Conservation (phyloP, 2,888 invertebrate species). For the Caenorhabditis doughertyi region DNA sequence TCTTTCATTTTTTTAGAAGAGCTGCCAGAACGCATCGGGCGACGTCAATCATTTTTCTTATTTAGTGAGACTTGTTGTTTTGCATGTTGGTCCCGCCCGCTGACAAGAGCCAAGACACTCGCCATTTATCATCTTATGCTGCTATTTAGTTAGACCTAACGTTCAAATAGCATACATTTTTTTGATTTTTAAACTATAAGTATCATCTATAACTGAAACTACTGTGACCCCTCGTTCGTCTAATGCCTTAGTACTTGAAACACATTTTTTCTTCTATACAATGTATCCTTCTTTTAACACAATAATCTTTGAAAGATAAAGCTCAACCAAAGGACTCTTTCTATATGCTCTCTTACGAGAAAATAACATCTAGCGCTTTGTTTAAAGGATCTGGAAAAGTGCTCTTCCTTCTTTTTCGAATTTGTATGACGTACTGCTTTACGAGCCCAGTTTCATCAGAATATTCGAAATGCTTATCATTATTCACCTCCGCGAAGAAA, state of each 20-base stretch:
- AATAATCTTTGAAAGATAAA: slow-evolving; percentile 21
- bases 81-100: slow-evolving; percentile 33
- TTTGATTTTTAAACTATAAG: too few relatives aligned
- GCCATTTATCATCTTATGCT: slow-evolving; percentile 49
- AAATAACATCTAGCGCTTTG: not conserved
- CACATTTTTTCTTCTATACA: not conserved
- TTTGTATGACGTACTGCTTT: slow-evolving; percentile 2
- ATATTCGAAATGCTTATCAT: slow-evolving; percentile 47
- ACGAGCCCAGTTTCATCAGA: too few relatives aligned
- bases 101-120: slow-evolving; percentile 51
- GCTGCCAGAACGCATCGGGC: slow-evolving; percentile 46
- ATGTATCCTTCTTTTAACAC: slow-evolving; percentile 5
- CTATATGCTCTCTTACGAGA: not conserved
- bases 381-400: slow-evolving; percentile 4
- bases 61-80: slow-evolving; percentile 52
- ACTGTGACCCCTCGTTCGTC: too few relatives aligned
- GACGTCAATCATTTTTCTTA: slow-evolving; percentile 65
- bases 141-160: slow-evolving; percentile 44
- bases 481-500: slow-evolving; percentile 31
- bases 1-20: slow-evolving; percentile 5
- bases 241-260: too few relatives aligned
- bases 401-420: not conserved
- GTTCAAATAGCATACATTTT: too few relatives aligned
- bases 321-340: not conserved
- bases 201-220: too few relatives aligned